Base-by-base conservation (phyloP, 2,888 invertebrate species). In the Melanotus villosus region DNA sequence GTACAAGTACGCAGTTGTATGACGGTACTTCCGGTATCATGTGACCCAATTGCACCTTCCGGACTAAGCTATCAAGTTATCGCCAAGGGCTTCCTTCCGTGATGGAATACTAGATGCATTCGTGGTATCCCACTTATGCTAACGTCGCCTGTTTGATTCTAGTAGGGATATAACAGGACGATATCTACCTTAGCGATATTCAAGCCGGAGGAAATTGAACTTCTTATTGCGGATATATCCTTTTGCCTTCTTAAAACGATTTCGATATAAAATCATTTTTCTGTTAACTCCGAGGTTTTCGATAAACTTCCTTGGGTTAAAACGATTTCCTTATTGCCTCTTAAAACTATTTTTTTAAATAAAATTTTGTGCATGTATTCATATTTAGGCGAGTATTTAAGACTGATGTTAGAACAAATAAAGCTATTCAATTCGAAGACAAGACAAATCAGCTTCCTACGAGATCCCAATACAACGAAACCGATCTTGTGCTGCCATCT, bases 31-130 rank as follows among this genome's bases (percentile, higher is more conserved):
- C 70, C 70, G 36, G 70, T 70, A 65, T 70, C 66, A 63, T 63
- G 50, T 70, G 66, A 66, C 70, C 70, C 66, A 70, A 66, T 70
- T 70, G 70, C 57, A 66, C 63, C 70, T 66, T 66, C 70, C 63
- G 70, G 66, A 50, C 32, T 66, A 19, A 21, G 41, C 41, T 70
- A 70, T 66, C 70, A 62, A 62, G 66, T 70, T 70, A 62, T 70
- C 60, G 56, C 50, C 60, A 70, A 70, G 66, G 70, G 70, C 66
- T 70, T 70, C 70, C 70, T 70, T 70, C 70, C 70, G 56, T 34
- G 68, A 56, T 62, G 47, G 56, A 57, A 36, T 52, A 34, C 19
- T n/a, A 65, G 64, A 58, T 64, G 59, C 59, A 59, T 59, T 64
- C 23, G 23, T 43, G 18, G 57, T 32, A 38, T 68, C 68, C 64